Conservation (phyloP, 2,888 invertebrate species). For the Pinctada fucata region DNA sequence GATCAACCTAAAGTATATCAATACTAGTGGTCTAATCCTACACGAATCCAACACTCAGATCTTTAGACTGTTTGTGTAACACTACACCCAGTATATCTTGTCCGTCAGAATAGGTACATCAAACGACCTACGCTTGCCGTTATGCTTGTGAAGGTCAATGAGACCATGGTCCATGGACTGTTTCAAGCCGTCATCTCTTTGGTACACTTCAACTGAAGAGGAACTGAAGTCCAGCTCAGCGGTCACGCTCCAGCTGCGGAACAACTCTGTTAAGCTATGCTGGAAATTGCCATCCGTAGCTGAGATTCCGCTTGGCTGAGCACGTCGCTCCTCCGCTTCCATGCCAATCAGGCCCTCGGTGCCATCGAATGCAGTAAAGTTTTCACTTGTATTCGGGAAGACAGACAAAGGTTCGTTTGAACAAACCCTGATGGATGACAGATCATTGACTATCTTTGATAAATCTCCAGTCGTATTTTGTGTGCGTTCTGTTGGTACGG, state of each 20-base stretch:
- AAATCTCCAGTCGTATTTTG: constrained; percentile 43
- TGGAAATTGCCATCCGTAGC: constrained; percentile 32
- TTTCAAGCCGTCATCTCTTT: constrained; percentile 36
- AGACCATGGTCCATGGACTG: constrained; percentile 31
- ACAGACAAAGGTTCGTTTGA: constrained; percentile 49
- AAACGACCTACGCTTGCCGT: constrained; percentile 37
- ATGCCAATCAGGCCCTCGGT: constrained; percentile 46
- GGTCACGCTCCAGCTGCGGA: constrained; percentile 50
- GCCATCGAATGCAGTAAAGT: constrained; percentile 43
- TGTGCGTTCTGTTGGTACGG: constrained; percentile 48
- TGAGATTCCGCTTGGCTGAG: constrained; percentile 12
- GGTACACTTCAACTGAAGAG: constrained; percentile 7
- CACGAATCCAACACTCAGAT: too few relatives aligned
- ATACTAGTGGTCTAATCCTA: too few relatives aligned
- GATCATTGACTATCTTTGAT: constrained; percentile 54
- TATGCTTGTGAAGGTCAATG: constrained; percentile 30
- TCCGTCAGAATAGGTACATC: constrained; percentile 54
- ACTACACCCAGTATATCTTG: constrained; percentile 61
- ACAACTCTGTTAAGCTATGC: constrained; percentile 46
- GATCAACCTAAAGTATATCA: too few relatives aligned
- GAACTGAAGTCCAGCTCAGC: constrained; percentile 46
- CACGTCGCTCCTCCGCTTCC: constrained; percentile 27
- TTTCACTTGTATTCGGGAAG: constrained; percentile 43
- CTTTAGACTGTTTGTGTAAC: too few relatives aligned
- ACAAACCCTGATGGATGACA: constrained; percentile 50